Percentiles rank a stretch among this genome's conserved stretches.
These are phyloP conservation scores for Platerodrilus igneus DNA, from an alignment of 2,888 invertebrate genomes.

Conservation along the genomic window DNA sequence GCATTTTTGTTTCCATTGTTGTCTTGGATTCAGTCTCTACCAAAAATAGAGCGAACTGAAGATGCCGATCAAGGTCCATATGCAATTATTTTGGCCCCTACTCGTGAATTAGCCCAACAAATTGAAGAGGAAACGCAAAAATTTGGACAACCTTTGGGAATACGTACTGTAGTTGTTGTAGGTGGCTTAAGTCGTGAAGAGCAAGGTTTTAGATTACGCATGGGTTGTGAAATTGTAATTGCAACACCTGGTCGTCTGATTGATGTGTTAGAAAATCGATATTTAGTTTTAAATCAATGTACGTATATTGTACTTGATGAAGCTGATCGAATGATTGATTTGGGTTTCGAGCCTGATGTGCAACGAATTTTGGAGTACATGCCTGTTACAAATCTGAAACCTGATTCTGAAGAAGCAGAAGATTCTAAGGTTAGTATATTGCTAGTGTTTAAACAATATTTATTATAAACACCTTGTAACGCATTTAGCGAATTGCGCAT, in stretches of 20 bases:
- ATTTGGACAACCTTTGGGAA: slow-evolving; percentile 89
- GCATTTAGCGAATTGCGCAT: too few relatives aligned
- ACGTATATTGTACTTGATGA: slow-evolving; percentile 96
- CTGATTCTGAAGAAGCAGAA: slow-evolving; percentile 97
- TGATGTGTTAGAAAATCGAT: slow-evolving; percentile 96
- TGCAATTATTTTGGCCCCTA: slow-evolving; percentile 97
- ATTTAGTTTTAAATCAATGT: slow-evolving; percentile 93
- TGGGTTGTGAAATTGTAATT: slow-evolving; percentile 99
- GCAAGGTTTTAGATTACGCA: slow-evolving; percentile 91
- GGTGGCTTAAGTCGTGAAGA: slow-evolving; percentile 96
- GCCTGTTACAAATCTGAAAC: slow-evolving; percentile 97
- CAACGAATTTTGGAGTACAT: slow-evolving; percentile 96
- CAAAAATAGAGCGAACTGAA: slow-evolving; percentile 88
- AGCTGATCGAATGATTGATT: slow-evolving; percentile 99
- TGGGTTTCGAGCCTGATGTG: slow-evolving; percentile 99
- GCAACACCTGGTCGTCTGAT: slow-evolving; percentile 99
- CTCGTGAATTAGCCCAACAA: slow-evolving; percentile 98
- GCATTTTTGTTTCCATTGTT: slow-evolving; percentile 96
- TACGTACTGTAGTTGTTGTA: slow-evolving; percentile 96
- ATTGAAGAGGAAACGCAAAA: slow-evolving; percentile 99
- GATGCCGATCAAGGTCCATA: slow-evolving; percentile 96
- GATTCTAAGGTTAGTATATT: slow-evolving; percentile 55
- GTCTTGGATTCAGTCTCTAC: slow-evolving; percentile 96
- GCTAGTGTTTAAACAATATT: not conserved
- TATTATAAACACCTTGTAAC: too few relatives aligned